Conservation (phyloP, 2,113 vertebrate species). For the Gavia stellata region DNA sequence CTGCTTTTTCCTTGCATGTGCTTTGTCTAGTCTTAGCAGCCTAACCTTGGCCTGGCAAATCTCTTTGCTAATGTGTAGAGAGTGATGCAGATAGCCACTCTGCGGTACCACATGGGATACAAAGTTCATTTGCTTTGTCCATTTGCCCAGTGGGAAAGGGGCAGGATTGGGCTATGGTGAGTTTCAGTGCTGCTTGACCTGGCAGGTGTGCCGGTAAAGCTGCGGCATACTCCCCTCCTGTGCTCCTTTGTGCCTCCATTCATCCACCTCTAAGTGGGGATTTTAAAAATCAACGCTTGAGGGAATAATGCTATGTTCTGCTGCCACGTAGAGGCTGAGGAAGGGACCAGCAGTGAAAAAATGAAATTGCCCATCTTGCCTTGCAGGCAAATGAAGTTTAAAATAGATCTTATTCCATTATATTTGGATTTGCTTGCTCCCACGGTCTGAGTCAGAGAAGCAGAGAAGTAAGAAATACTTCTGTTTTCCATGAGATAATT, state of each 20-base stretch:
- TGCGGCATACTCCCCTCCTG: accelerated
- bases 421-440: neutral
- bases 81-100: neutral
- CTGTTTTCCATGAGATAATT: neutral
- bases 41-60: constrained; percentile 15
- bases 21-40: neutral
- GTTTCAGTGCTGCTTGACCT: neutral
- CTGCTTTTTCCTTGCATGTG: neutral
- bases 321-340: constrained; percentile 25
- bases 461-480: neutral
- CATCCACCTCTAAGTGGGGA: neutral
- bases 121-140: constrained; percentile 37
- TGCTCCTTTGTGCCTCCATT: neutral
- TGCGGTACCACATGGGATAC: neutral
- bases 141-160: neutral
- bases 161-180: neutral
- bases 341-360: neutral
- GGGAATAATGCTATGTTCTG: neutral
- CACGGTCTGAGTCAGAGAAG: neutral
- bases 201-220: neutral
- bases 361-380: neutral
- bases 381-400: neutral
- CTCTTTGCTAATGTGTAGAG: neutral
- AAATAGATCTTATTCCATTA: neutral
- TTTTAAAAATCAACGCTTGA: neutral